Percentiles rank a stretch among this genome's conserved stretches.
Conservation (phyloP, 2,113 vertebrate species). For the Alethe diademata region DNA sequence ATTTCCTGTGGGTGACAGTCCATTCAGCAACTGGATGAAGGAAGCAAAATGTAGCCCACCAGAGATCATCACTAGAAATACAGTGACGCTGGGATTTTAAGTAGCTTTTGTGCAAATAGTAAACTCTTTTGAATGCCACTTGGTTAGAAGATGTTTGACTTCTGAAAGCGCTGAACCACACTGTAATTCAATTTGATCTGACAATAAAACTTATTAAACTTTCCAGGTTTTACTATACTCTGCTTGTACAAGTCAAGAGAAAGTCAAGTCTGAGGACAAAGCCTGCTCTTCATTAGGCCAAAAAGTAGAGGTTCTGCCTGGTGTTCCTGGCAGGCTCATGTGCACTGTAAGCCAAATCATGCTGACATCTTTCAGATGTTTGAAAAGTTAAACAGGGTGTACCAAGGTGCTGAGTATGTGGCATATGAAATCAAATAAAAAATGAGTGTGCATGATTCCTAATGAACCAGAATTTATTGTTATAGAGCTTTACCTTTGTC, state of each 20-base stretch:
- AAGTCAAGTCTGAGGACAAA: not conserved
- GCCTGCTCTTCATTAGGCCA: not conserved
- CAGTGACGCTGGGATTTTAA: not conserved
- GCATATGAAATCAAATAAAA: not conserved
- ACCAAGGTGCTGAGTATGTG: not conserved
- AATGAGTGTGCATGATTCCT: not conserved
- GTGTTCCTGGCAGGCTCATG: not conserved
- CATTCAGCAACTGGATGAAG: not conserved
- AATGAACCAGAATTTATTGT: not conserved
- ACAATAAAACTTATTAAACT: not conserved
- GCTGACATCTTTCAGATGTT: not conserved
- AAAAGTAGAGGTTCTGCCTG: not conserved
- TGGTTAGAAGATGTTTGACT: not conserved
- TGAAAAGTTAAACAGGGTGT: not conserved
- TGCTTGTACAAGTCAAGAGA: not conserved
- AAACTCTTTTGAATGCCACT: not conserved
- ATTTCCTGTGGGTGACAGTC: not conserved
- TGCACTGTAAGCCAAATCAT: not conserved
- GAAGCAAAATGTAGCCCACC: not conserved
- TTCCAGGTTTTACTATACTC: not conserved
- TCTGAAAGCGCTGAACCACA: not conserved
- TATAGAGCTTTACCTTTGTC: not conserved
- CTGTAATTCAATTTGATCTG: not conserved
- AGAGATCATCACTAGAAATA: not conserved
- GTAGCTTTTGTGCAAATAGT: not conserved